Conservation (phyloP, 2,797 vertebrate genomes). For the Betta splendens region DNA sequence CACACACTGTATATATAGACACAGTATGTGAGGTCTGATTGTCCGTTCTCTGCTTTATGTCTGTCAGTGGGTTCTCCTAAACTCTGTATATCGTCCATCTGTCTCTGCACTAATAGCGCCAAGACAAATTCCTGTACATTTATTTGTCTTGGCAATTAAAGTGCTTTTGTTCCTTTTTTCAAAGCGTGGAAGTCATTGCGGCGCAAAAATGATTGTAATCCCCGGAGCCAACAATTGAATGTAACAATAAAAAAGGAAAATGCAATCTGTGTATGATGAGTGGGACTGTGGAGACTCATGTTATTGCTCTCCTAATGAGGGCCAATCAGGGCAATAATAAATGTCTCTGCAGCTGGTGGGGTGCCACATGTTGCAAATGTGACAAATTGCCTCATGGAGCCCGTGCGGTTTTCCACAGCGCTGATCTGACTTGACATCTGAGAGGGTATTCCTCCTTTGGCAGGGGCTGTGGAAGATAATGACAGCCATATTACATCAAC, state of each 20-base stretch:
- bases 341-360: constrained; percentile 45
- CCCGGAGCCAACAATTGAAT: constrained; percentile 39
- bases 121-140: constrained; percentile 42
- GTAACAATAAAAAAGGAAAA: constrained; percentile 57
- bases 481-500: constrained; percentile 82
- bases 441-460: constrained; percentile 79
- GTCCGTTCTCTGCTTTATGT: constrained; percentile 29
- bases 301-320: constrained; percentile 54
- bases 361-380: constrained; percentile 60
- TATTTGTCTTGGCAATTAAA: constrained; percentile 58
- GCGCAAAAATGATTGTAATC: constrained; percentile 31
- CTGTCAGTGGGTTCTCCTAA: constrained; percentile 44
- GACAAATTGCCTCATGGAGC: constrained; percentile 69
- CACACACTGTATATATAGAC: constrained; percentile 18
- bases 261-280: constrained; percentile 50
- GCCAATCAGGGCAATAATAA: constrained; percentile 56
- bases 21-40: constrained; percentile 27
- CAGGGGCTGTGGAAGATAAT: constrained; percentile 72
- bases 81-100: constrained; percentile 37
- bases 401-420: constrained; percentile 59
- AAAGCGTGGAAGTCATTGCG: constrained; percentile 43
- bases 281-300: constrained; percentile 34
- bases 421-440: constrained; percentile 72
- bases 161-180: constrained; percentile 25
- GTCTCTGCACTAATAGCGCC: constrained; percentile 19